Percentiles rank a stretch among this genome's conserved stretches.
Conservation (phyloP, 2,888 invertebrate genomes). For the Papilio demoleus region DNA sequence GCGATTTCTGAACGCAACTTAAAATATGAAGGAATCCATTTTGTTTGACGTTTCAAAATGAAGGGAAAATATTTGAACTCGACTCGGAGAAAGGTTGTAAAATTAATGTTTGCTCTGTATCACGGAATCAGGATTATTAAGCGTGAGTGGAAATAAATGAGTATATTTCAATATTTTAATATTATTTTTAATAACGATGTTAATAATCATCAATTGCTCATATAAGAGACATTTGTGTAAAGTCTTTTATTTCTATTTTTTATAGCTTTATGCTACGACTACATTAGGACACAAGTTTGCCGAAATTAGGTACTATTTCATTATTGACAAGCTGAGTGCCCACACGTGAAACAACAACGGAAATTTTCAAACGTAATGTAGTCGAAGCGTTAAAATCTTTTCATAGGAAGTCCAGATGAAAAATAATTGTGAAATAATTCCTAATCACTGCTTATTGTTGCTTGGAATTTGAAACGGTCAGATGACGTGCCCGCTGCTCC, state of each 20-base stretch:
- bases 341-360: too few species aligned
- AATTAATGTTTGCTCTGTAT: constrained; percentile 30
- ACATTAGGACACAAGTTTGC: too few species aligned
- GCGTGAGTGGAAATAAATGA: constrained; percentile 9
- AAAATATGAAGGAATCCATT: constrained; percentile 31
- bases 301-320: too few species aligned
- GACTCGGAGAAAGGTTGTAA: neutral
- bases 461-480: constrained; percentile 4
- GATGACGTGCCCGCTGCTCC: neutral
- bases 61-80: constrained; percentile 23
- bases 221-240: too few species aligned
- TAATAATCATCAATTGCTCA: neutral
- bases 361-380: too few species aligned
- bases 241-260: neutral
- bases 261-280: too few species aligned
- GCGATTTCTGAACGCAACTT: constrained; percentile 15
- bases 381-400: too few species aligned
- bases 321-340: too few species aligned
- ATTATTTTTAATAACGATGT: neutral
- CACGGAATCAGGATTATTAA: constrained; percentile 2
- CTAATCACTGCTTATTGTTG: neutral
- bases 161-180: neutral
- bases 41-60: constrained; percentile 35
- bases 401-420: too few species aligned
- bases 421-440: neutral